Evolutionary conservation across 2,888 invertebrate species (phyloP).

Genomic region (Panzeria rudis): DNA sequence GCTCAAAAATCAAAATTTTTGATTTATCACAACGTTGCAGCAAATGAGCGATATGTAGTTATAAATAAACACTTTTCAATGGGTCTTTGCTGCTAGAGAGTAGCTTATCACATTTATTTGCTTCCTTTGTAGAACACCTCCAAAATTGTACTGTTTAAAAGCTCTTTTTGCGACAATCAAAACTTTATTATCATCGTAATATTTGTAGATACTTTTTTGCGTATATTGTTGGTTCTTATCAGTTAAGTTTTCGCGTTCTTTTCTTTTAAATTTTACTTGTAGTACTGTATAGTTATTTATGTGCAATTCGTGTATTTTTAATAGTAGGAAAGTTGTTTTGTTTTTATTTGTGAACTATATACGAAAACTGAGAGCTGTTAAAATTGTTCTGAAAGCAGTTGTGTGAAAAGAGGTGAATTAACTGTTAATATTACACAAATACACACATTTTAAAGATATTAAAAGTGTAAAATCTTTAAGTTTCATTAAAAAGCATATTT

Average conservation of each 20-base stretch:
- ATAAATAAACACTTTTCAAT: background rate
- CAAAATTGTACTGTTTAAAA: slow-evolving; percentile 60
- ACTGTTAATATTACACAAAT: too few species aligned
- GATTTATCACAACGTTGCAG: too few species aligned
- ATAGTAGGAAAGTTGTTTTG: background rate
- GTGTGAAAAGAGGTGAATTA: too few species aligned
- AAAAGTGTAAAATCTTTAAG: too few species aligned
- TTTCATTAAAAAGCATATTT: too few species aligned
- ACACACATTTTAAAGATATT: too few species aligned
- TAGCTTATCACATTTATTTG: slow-evolving; percentile 19
- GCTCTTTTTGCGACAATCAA: slow-evolving; percentile 35
- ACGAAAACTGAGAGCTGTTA: background rate
- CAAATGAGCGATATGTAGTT: too few species aligned
- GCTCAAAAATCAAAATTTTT: too few species aligned
- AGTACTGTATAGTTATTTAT: background rate
- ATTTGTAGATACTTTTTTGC: slow-evolving; percentile 43
- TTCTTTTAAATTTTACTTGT: slow-evolving; percentile 16
- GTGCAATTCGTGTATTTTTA: too few species aligned
- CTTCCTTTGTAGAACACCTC: slow-evolving; percentile 42
- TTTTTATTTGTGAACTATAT: background rate
- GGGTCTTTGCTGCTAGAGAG: background rate
- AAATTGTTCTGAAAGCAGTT: background rate
- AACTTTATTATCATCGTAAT: slow-evolving; percentile 48
- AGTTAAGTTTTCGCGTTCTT: slow-evolving; percentile 42
- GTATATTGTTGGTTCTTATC: slow-evolving; percentile 54